Evolutionary conservation across 92 coral and sea anemone genomes (phyloP).

Genomic region (Heliopora coerulea): DNA sequence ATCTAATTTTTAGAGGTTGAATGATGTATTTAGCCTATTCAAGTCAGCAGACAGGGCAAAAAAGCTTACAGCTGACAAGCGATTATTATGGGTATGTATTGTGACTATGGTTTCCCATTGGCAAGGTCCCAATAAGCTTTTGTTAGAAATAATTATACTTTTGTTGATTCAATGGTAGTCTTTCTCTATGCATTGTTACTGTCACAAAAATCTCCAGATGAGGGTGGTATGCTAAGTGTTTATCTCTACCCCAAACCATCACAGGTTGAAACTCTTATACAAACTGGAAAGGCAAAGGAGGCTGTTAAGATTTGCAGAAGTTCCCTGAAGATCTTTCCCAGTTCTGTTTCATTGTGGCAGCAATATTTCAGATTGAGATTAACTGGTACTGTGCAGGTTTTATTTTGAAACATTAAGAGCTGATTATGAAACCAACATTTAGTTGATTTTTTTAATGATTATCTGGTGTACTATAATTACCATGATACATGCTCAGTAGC

Average conservation of each 20-base stretch:
- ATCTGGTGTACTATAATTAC: too few species aligned
- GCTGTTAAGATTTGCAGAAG: conserved; percentile 55
- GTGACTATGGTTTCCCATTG: conserved; percentile 1
- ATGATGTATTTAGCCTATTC: conserved; percentile 56
- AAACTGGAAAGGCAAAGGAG: conserved; percentile 41
- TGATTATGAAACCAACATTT: too few species aligned
- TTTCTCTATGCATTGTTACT: too few species aligned
- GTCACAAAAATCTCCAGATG: too few species aligned
- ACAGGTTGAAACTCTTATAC: conserved; percentile 39
- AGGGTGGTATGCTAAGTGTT: too few species aligned
- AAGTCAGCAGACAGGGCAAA: conserved; percentile 59
- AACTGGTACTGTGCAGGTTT: conserved; percentile 6
- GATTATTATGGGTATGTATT: conserved; percentile 70
- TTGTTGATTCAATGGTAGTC: too few species aligned
- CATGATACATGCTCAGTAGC: too few species aligned
- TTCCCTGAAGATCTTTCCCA: conserved; percentile 35
- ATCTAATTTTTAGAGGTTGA: conserved; percentile 54
- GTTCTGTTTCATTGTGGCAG: conserved; percentile 59
- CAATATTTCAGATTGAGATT: conserved; percentile 62
- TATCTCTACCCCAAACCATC: too few species aligned
- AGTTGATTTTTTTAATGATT: too few species aligned
- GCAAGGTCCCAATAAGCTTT: too few species aligned
- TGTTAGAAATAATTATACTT: too few species aligned
- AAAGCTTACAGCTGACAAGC: conserved; percentile 57
- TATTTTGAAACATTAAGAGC: neutral